Base-by-base conservation (phyloP, 2,113 vertebrate species). In the Ciconia boyciana region DNA sequence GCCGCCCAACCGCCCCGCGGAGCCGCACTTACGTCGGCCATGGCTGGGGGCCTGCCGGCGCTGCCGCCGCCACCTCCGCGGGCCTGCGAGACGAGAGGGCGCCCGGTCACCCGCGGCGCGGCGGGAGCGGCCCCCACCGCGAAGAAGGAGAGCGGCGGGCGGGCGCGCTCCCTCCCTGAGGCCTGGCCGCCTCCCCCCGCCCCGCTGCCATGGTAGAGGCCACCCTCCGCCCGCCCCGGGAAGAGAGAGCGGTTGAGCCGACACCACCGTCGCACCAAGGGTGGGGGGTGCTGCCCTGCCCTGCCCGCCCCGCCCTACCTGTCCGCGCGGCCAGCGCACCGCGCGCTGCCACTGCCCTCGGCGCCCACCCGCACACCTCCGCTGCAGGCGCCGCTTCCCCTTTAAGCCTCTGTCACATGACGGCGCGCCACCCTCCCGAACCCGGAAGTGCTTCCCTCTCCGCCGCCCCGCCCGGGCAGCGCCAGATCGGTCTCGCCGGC, bases 1-100 rank as follows among this genome's bases (percentile, higher is more conserved):
- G 31, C 77, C 39, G 9, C 36, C 52, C 55, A 20, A 14, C 77
- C 34, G 36, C 21, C 64, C 60, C 21, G 31, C 39, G 34, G 60
- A 65, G 29, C 39, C 49, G 26, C 86, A 89, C 94, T 94, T 41
- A 95, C 94, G 49, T 94, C 94, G 70, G 94, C 94, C 92, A 94
- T 89, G 77, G 85, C 71, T 86, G 34, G 64, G 68, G 65, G 18
- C 26, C 58, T 32, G 58, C 65, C 82, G 52, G 34, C 29, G 60
- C 85, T 12, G 69, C 76, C 57, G 52, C 81, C 81, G 58, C 81
- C 81, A 29, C 83, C 72, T 82, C 92, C 60, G 76, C 76, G 43
- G 84, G 52, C 84, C 94, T 93, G 58, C 36, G 62, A 52, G 68
- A 93, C 46, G 39, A 93, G 66, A 90, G n/a, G 22, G 25, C 9